phyloP scores from a whole-genome alignment of 2,797 vertebrate species.

The Periophthalmus magnuspinnatus region DNA sequence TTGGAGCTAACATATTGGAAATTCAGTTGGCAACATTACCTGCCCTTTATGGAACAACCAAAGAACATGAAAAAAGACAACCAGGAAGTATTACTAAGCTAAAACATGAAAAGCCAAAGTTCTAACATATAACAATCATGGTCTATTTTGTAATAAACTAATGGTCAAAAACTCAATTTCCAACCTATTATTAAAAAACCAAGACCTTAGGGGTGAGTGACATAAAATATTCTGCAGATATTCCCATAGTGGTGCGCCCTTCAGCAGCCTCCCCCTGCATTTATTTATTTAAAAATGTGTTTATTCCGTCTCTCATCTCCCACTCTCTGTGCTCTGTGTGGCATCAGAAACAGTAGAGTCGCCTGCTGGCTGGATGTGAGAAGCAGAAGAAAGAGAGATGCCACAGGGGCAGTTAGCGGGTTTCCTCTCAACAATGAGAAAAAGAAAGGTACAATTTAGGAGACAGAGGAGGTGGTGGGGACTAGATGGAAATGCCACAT shows the following conservation, averaged over 20 bases:
- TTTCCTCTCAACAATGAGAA: slow-evolving; percentile 39
- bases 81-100: slow-evolving; percentile 4
- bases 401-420: slow-evolving; percentile 54
- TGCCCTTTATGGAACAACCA: slow-evolving; percentile 38
- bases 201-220: slow-evolving; percentile 48
- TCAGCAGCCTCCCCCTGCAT: slow-evolving; percentile 64
- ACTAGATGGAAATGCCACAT: slow-evolving; percentile 1
- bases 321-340: too few species aligned
- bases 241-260: slow-evolving; percentile 61
- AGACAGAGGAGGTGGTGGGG: slow-evolving; percentile 19
- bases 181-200: slow-evolving; percentile 28
- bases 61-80: slow-evolving; percentile 23
- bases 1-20: slow-evolving; percentile 22
- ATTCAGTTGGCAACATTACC: slow-evolving; percentile 28
- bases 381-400: slow-evolving; percentile 45
- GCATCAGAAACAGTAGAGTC: too few species aligned
- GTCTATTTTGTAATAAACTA: slow-evolving; percentile 27
- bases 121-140: neutral
- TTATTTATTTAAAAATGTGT: slow-evolving; percentile 75
- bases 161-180: slow-evolving; percentile 29
- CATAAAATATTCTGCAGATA: slow-evolving; percentile 70
- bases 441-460: slow-evolving; percentile 9
- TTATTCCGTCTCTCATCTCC: slow-evolving; percentile 70
- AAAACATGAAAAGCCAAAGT: neutral
- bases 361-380: slow-evolving; percentile 55